A percentile compares a stretch with the other conserved stretches of the same genome.
Evolutionary conservation across 2,888 invertebrate genomes (phyloP).

Genomic region (Acanthopleura granulata): DNA sequence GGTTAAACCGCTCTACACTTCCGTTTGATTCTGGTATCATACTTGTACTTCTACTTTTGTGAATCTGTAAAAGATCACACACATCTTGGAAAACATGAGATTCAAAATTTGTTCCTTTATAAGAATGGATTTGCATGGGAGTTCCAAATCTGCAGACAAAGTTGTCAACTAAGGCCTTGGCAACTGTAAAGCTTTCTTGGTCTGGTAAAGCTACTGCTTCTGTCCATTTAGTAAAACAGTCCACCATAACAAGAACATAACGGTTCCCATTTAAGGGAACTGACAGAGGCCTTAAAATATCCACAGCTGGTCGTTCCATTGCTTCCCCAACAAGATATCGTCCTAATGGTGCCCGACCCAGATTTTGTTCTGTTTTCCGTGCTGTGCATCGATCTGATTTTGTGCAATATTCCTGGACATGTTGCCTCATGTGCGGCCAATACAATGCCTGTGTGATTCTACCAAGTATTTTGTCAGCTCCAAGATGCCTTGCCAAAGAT

Average conservation of each 20-base stretch:
- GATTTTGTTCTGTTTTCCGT: constrained; percentile 22
- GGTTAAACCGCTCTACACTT: constrained; percentile 32
- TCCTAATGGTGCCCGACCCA: constrained; percentile 21
- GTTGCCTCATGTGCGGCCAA: constrained; percentile 26
- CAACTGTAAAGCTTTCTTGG: background rate
- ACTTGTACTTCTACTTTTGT: constrained; percentile 28
- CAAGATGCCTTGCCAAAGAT: constrained; percentile 25
- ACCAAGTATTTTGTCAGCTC: constrained; percentile 25
- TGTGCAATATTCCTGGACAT: constrained; percentile 23
- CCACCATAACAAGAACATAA: background rate
- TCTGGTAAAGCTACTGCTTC: background rate
- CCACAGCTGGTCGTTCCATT: background rate
- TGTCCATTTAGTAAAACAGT: background rate
- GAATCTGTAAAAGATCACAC: constrained; percentile 29
- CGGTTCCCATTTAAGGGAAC: background rate
- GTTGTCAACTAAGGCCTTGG: constrained; percentile 3
- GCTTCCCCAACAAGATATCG: background rate
- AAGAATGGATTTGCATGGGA: constrained; percentile 24
- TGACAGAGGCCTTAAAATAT: background rate
- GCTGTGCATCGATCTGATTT: constrained; percentile 26
- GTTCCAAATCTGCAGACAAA: constrained; percentile 23
- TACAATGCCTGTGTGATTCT: constrained; percentile 22
- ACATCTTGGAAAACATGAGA: constrained; percentile 26
- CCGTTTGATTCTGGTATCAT: constrained; percentile 30
- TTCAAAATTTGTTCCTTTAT: constrained; percentile 26